phyloP scores from a whole-genome alignment of 2,797 vertebrate genomes.

The Cyclopterus lumpus region DNA sequence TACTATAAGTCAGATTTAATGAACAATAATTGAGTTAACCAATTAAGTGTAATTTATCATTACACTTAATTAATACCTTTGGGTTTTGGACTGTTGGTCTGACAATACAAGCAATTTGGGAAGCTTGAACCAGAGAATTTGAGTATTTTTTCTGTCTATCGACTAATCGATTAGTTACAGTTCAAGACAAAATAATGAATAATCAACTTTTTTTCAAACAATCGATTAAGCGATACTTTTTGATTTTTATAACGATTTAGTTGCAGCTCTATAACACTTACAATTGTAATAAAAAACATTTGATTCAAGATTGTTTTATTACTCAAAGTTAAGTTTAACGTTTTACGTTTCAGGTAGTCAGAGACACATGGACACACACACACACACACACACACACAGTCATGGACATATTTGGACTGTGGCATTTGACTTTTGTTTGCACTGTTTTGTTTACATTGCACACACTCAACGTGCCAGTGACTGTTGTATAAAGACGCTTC shows the following conservation, averaged over 20 bases:
- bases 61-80: background rate
- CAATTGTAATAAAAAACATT: background rate
- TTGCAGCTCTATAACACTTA: background rate
- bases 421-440: constrained; percentile 59
- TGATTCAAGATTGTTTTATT: background rate
- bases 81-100: background rate
- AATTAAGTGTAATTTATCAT: background rate
- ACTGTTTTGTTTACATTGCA: constrained; percentile 62
- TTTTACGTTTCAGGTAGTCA: background rate
- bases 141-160: background rate
- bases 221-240: background rate
- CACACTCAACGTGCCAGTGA: constrained; percentile 18
- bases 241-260: background rate
- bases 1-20: background rate
- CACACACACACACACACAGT: background rate
- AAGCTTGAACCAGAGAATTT: background rate
- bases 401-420: constrained; percentile 35
- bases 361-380: no score
- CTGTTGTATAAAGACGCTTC: constrained; percentile 63
- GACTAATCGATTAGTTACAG: background rate
- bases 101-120: background rate
- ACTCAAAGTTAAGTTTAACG: no score
- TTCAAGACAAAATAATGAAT: background rate
- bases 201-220: background rate
- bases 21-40: background rate